These are phyloP conservation scores for Myripristis murdjan DNA, from an alignment of 2,797 vertebrate species.

Conservation along the genomic window DNA sequence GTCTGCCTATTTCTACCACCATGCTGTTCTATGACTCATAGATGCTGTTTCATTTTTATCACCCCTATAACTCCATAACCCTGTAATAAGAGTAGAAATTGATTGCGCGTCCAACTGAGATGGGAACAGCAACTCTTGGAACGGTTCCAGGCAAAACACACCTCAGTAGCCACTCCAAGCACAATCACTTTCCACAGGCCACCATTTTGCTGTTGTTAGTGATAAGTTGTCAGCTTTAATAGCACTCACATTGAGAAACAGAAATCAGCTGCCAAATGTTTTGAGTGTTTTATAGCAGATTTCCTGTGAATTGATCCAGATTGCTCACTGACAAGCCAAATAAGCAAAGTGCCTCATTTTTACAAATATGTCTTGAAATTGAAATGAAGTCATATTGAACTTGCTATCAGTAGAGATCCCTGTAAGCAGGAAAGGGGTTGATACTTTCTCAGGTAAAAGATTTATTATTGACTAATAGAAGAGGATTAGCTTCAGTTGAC, in stretches of 20 bases:
- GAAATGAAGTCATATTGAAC: neutral
- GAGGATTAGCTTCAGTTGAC: neutral
- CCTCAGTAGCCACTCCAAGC: constrained; percentile 9
- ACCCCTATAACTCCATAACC: constrained; percentile 31
- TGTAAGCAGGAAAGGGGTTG: neutral
- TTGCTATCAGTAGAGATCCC: neutral
- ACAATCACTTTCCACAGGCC: neutral
- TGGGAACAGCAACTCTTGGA: constrained; percentile 16
- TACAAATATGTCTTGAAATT: constrained; percentile 4
- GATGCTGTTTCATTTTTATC: constrained; percentile 44
- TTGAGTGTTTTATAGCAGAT: constrained; percentile 5
- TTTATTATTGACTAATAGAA: neutral
- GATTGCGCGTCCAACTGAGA: constrained; percentile 54
- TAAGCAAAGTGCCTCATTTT: neutral
- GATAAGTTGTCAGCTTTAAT: neutral
- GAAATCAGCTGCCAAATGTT: constrained; percentile 13
- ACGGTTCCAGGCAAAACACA: constrained; percentile 23
- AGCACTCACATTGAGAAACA: neutral
- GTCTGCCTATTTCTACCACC: constrained; percentile 7
- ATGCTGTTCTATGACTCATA: constrained; percentile 40
- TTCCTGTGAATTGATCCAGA: neutral
- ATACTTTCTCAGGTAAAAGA: constrained; percentile 3
- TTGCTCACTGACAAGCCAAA: neutral
- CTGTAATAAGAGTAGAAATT: constrained; percentile 51
- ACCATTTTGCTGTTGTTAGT: constrained; percentile 7